phyloP scores from a whole-genome alignment of 2,888 invertebrate genomes.

The Limenitis camilla region DNA sequence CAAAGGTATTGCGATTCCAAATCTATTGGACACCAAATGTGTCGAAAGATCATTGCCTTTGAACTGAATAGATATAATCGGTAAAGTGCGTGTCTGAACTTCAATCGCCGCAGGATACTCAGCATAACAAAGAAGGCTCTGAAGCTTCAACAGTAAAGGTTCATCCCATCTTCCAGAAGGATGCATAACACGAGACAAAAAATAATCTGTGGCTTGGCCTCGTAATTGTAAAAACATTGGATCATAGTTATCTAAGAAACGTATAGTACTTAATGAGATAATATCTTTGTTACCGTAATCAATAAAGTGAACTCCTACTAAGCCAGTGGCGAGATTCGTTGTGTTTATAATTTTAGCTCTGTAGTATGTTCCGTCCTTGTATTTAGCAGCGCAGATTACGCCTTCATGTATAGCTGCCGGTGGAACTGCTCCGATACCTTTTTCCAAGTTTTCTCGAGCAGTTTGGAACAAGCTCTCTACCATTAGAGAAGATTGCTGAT shows the following conservation, averaged over 20 bases:
- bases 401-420: conserved; percentile 68
- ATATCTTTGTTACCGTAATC: conserved; percentile 80
- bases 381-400: conserved; percentile 78
- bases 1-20: conserved; percentile 60
- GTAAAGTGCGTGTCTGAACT: conserved; percentile 49
- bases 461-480: conserved; percentile 69
- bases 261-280: conserved; percentile 74
- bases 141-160: conserved; percentile 53
- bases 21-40: conserved; percentile 57
- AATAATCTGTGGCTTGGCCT: conserved; percentile 76
- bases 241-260: conserved; percentile 71
- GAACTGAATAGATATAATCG: conserved; percentile 63
- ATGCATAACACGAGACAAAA: conserved; percentile 73
- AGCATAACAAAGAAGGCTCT: conserved; percentile 57
- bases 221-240: conserved; percentile 66
- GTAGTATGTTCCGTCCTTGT: conserved; percentile 78
- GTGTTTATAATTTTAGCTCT: conserved; percentile 75
- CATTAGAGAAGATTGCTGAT: conserved; percentile 71
- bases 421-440: conserved; percentile 62
- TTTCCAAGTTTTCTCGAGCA: conserved; percentile 56
- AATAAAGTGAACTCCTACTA: conserved; percentile 79
- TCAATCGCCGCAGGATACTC: conserved; percentile 55
- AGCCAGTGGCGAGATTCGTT: conserved; percentile 59
- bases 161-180: conserved; percentile 72
- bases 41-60: conserved; percentile 66